phyloP scores from a whole-genome alignment of 2,888 invertebrate species.

The Rhyacophila evoluta region DNA sequence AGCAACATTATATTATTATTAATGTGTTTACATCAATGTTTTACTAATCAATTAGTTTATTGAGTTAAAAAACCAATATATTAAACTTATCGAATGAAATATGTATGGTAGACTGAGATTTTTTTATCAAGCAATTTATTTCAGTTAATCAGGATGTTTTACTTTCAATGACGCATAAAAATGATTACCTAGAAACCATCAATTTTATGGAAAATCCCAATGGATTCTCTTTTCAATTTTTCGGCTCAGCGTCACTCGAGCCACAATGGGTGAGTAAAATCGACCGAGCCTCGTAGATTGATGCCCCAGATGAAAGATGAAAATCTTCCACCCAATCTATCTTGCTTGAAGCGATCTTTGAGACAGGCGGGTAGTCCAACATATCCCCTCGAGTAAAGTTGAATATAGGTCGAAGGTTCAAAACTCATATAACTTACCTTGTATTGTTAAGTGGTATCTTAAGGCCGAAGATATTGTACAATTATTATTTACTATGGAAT shows the following conservation, averaged over 20 bases:
- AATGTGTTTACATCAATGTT: too few relatives aligned
- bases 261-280: neutral
- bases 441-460: too few relatives aligned
- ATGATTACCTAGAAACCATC: neutral
- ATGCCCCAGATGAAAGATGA: constrained; percentile 10
- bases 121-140: too few relatives aligned
- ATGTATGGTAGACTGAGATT: too few relatives aligned
- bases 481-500: too few relatives aligned
- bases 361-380: neutral
- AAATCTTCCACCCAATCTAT: constrained; percentile 7
- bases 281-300: neutral
- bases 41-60: too few relatives aligned
- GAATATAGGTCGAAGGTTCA: constrained; percentile 3
- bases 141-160: too few relatives aligned
- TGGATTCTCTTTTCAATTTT: neutral
- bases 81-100: too few relatives aligned
- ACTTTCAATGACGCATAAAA: neutral
- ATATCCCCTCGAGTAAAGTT: neutral
- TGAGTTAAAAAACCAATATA: too few relatives aligned
- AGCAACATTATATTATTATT: too few relatives aligned
- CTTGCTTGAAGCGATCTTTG: neutral
- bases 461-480: too few relatives aligned
- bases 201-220: neutral
- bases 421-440: neutral
- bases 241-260: neutral